phyloP scores from a whole-genome alignment of 2,113 vertebrate species.

The Antigone vipio region DNA sequence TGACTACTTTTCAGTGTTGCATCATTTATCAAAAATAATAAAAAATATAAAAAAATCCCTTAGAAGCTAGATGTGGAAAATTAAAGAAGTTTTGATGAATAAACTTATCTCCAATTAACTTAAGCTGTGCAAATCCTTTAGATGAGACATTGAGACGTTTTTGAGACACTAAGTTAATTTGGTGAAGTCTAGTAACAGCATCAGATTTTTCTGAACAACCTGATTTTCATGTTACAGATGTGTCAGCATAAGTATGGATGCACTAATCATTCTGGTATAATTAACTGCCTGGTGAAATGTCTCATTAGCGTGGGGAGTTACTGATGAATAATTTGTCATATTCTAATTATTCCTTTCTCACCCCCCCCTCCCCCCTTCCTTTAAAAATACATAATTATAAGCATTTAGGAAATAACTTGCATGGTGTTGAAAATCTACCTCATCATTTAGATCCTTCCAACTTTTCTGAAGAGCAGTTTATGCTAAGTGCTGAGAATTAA shows the following conservation, averaged over 20 bases:
- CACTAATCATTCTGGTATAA: conserved; percentile 32
- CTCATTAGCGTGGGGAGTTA: conserved; percentile 47
- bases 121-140: conserved; percentile 35
- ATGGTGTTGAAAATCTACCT: not conserved
- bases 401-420: conserved; percentile 29
- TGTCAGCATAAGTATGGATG: conserved; percentile 24
- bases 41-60: not conserved
- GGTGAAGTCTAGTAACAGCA: conserved; percentile 33
- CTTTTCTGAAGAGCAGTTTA: not conserved
- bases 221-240: conserved; percentile 54
- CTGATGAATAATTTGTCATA: conserved; percentile 38
- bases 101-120: conserved; percentile 53
- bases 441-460: conserved; percentile 2
- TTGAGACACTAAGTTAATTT: conserved; percentile 61
- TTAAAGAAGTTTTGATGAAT: conserved; percentile 59
- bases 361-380: not conserved
- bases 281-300: conserved; percentile 65
- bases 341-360: conserved; percentile 38
- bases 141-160: conserved; percentile 37
- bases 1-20: conserved; percentile 31
- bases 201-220: conserved; percentile 29
- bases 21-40: conserved; percentile 33
- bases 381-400: conserved; percentile 12
- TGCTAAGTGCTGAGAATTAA: not conserved
- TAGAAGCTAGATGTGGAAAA: conserved; percentile 22